A percentile compares a stretch with the other conserved stretches of the same genome.
Conservation (phyloP, 1,140 invertebrate species). For the Arion vulgaris region DNA sequence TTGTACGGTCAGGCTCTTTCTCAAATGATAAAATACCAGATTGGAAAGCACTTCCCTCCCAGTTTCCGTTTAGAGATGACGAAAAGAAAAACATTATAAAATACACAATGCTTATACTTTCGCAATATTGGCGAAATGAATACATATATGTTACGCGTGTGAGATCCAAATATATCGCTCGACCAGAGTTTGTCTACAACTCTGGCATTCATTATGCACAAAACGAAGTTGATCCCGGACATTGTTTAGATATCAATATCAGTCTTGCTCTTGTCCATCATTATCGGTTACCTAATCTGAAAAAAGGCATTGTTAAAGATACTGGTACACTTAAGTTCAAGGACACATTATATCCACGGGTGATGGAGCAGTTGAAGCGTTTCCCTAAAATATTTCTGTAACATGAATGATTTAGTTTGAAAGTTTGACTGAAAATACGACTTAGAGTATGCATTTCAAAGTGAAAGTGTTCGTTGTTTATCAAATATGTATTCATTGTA, state of each 20-base stretch:
- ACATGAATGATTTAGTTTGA: too few relatives aligned
- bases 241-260: background rate
- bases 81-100: background rate
- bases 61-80: background rate
- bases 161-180: background rate
- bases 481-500: too few relatives aligned
- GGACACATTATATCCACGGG: background rate
- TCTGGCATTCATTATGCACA: background rate
- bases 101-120: background rate
- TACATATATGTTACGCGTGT: background rate
- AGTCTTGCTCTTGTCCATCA: background rate
- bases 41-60: background rate
- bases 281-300: background rate
- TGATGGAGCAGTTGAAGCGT: background rate
- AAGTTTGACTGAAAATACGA: too few relatives aligned
- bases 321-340: background rate
- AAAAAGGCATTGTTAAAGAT: background rate
- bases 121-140: background rate
- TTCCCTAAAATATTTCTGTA: too few relatives aligned
- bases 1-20: background rate
- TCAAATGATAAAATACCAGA: background rate
- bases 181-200: background rate
- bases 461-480: too few relatives aligned
- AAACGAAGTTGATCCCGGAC: background rate
- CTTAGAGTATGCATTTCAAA: too few relatives aligned